A percentile compares a stretch with the other conserved stretches of the same genome.
Conservation (phyloP, 2,888 invertebrate species). For the Rhingia rostrata region DNA sequence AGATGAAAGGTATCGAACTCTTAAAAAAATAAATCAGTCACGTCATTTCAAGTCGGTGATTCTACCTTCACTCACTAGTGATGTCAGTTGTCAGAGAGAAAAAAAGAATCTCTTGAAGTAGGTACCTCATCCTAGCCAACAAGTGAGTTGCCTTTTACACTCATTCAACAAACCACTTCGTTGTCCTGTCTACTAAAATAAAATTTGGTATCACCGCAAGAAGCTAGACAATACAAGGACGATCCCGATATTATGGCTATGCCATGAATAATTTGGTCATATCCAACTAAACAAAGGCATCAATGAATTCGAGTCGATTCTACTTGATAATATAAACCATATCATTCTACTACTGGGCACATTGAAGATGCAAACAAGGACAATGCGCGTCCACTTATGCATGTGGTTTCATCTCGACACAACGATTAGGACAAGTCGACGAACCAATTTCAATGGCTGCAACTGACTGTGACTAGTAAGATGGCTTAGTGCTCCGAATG, state of each 20-base stretch:
- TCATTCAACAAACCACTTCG: neutral
- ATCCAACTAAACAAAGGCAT: conserved; percentile 99
- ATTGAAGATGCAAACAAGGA: conserved; percentile 99
- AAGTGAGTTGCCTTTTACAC: conserved; percentile 88
- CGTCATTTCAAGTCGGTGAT: conserved; percentile 99
- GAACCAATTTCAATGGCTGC: too few species aligned
- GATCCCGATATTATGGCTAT: conserved; percentile 99
- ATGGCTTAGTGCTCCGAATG: too few species aligned
- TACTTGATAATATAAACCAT: conserved; percentile 95
- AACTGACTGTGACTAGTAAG: too few species aligned
- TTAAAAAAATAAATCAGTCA: conserved; percentile 97
- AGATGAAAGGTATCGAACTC: conserved; percentile 98
- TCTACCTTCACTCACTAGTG: conserved; percentile 99
- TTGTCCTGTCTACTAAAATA: conserved; percentile 90
- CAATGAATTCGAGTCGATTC: conserved; percentile 97
- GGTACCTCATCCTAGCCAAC: too few species aligned
- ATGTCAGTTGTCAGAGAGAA: conserved; percentile 99
- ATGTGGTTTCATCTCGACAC: too few species aligned
- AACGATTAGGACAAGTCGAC: too few species aligned
- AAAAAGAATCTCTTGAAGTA: too few species aligned
- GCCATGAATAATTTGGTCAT: conserved; percentile 99
- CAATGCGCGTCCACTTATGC: too few species aligned
- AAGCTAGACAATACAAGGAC: conserved; percentile 99
- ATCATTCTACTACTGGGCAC: conserved; percentile 99
- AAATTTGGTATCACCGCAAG: conserved; percentile 99